These are phyloP conservation scores for Capromys pilorides DNA, from an alignment of 2,797 vertebrate species.

Conservation along the genomic window DNA sequence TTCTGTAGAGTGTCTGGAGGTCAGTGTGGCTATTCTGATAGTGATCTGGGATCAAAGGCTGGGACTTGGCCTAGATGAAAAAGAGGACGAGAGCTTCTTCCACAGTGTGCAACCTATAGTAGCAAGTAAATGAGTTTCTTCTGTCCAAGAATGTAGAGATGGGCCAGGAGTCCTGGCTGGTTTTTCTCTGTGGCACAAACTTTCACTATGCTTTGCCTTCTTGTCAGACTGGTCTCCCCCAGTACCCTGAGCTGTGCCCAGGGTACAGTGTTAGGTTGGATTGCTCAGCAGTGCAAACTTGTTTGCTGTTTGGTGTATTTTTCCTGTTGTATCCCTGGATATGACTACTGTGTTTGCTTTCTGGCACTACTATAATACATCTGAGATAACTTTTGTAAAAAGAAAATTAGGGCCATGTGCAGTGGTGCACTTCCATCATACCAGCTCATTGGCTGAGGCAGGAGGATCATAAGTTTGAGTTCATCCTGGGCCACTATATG, in stretches of 20 bases:
- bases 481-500: neutral
- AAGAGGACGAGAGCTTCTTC: neutral
- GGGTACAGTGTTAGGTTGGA: neutral
- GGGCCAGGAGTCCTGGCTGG: neutral
- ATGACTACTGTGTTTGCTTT: neutral
- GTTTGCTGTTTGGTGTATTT: neutral
- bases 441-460: neutral
- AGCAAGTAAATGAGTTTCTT: neutral
- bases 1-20: neutral
- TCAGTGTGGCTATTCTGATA: neutral
- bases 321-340: neutral
- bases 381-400: neutral
- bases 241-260: neutral
- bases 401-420: neutral
- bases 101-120: no score
- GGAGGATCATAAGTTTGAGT: neutral
- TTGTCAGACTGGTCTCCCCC: neutral
- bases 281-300: no score
- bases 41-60: neutral
- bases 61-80: neutral
- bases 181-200: neutral
- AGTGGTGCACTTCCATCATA: neutral
- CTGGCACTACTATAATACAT: neutral
- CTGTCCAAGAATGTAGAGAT: neutral
- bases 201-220: neutral